phyloP scores from a whole-genome alignment of 2,888 invertebrate species.

The Ametastegia equiseti region DNA sequence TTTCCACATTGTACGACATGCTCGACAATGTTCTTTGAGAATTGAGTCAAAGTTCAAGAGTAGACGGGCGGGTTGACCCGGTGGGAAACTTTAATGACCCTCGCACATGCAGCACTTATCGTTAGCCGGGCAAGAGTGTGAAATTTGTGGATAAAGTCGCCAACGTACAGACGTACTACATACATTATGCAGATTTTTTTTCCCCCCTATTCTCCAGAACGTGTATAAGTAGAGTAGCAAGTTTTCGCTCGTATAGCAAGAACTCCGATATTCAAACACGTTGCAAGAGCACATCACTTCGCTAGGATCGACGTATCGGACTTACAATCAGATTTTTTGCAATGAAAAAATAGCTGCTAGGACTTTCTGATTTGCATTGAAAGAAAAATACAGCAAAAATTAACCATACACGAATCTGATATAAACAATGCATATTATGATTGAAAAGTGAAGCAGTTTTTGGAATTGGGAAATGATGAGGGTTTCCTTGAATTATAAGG shows the following conservation, averaged over 20 bases:
- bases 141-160: conserved; percentile 10
- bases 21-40: conserved; percentile 5
- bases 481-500: neutral
- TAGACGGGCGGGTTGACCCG: neutral
- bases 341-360: neutral
- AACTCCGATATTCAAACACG: neutral
- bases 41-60: conserved; percentile 20
- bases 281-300: neutral
- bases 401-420: neutral
- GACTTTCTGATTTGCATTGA: neutral
- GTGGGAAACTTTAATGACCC: conserved; percentile 26
- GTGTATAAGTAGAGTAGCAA: neutral
- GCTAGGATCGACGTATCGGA: neutral
- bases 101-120: neutral
- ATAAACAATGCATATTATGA: no score
- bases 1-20: neutral
- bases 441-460: neutral
- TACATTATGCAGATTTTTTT: neutral
- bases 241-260: neutral
- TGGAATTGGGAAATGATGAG: neutral
- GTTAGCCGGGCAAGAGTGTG: neutral
- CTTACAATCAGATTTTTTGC: neutral
- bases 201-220: neutral
- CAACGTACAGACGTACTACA: no score
- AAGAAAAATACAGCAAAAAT: neutral